A percentile compares a stretch with the other conserved stretches of the same genome.
phyloP scores from a whole-genome alignment of 2,888 invertebrate genomes.

The Drosophila koepferae region DNA sequence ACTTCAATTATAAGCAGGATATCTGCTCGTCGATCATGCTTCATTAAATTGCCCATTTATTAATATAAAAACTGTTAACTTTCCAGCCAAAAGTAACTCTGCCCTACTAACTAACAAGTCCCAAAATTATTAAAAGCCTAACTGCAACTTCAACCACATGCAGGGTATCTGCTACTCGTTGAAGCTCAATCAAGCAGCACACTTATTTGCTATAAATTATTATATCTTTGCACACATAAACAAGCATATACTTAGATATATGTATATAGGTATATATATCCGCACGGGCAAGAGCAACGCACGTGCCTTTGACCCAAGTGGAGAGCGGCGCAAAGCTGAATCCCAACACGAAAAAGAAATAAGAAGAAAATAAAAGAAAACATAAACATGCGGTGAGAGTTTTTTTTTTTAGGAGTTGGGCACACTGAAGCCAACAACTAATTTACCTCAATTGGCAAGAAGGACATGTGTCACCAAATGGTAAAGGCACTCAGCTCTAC shows the following conservation, averaged over 20 bases:
- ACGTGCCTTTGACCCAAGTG: conserved; percentile 48
- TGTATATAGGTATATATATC: conserved; percentile 2
- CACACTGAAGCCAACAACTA: conserved; percentile 12
- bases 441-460: conserved; percentile 45
- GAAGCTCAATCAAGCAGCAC: neutral
- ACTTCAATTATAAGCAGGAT: neutral
- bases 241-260: conserved; percentile 10
- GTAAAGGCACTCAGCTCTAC: conserved; percentile 1
- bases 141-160: neutral
- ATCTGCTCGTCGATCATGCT: neutral
- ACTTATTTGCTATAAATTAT: conserved; percentile 18
- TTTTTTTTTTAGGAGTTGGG: neutral
- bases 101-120: fast-evolving
- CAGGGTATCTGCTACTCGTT: neutral
- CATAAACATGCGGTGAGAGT: conserved; percentile 12
- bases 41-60: no score
- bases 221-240: conserved; percentile 6
- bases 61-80: no score
- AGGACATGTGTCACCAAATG: conserved; percentile 46
- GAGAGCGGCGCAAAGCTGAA: conserved; percentile 14
- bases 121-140: neutral
- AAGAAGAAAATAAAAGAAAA: conserved; percentile 25
- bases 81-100: neutral
- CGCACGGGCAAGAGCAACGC: conserved; percentile 11
- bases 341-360: conserved; percentile 16